Evolutionary conservation across 1,140 invertebrate genomes (phyloP), one percentile per base, ranked within the genome.

Genomic region (Elymnias hypermnestra): DNA sequence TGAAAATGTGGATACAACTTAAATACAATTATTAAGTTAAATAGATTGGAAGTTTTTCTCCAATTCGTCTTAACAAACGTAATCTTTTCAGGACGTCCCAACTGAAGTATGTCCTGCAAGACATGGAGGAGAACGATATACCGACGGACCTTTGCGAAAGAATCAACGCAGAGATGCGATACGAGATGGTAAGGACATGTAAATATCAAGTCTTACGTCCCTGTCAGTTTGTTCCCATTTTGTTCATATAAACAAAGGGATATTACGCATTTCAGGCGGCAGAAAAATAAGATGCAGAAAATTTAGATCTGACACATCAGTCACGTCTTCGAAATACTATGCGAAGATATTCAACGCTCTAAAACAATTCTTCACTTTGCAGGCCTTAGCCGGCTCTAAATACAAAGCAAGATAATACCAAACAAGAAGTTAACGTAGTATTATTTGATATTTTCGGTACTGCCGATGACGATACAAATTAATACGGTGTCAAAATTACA

Each of bases 121-220:
- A 92, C 58, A 94, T 98, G n/a, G 92, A 91, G 21, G 97, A 97
- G 84, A 90, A 89, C 62, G 97, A 99, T 88, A 99, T 99, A 71
- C 98, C 98, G 26, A 89, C 90, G 61, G 92, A 95, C 87, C 87
- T 95, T 51, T 92, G 93, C 59, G 95, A 97, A 66, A 91, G 96
- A 71, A 90, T 98, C 50, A 91, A 93, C 75, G 94, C 98, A 88
- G 97, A 99, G 89, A 97, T 97, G 87, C 90, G 95, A 61, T 91
- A 97, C 86, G 97, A 99, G 88, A 93, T 95, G 85, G 91, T 95
- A 77, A 87, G 90, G 39, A 71, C 75, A 82, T 76, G 79, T 83
- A 83, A 83, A 83, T 83, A 83, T 82, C 77, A 56, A 52, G 28
- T 40, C 54, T 28, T 47, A 42, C 36, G 38, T 48, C 53, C 55